Base-by-base conservation (phyloP, 2,113 vertebrate species). In the Parus major region DNA sequence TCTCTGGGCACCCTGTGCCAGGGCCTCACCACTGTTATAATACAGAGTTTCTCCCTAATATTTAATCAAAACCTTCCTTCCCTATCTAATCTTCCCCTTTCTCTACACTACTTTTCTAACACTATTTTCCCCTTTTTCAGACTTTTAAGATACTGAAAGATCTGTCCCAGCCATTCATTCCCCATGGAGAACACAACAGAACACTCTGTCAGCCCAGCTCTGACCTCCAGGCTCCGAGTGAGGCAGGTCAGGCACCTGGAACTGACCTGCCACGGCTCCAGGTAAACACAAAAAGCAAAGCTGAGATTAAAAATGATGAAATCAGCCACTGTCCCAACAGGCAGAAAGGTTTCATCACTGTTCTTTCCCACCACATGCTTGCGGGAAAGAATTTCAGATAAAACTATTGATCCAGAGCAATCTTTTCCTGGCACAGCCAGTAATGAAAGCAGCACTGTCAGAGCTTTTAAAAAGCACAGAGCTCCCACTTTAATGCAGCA, bases 261-360 rank as follows among this genome's bases (percentile, higher is more conserved):
- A 36, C 44, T 86, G 49, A 53, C 52, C 21, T 47, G 22, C 21
- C 65, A 22, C 1, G 39, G 46, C 42, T 44, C 50, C 53, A 52
- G 33, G 71, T 16, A 88, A 94, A 95, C 31, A 92, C 11, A 31
- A 50, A 75, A 59, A 70, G 47, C 52, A 78, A 87, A 94, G 65
- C 27, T 56, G 82, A 86, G 71, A 35, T 93, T 91, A 80, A 85
- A 82, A 76, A 18, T 81, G 4, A 78, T 35, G 76, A 81, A 96
- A 93, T 24, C 52, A n/a, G 35, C 57, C 79, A 15, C 39, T 79
- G 61, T 71, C 28, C 63, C 47, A 88, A 88, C 55, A 73, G 47
- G 42, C 36, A 55, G 19, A 11, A n/a, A 24, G 77, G 39, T 90
- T 94, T 93, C 47, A 0, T 77, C 73, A 91, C 47, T 3, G 3